Evolutionary conservation across 2,113 vertebrate genomes (phyloP), one percentile per base, ranked within the genome.

Genomic region (Gymnogyps californianus): DNA sequence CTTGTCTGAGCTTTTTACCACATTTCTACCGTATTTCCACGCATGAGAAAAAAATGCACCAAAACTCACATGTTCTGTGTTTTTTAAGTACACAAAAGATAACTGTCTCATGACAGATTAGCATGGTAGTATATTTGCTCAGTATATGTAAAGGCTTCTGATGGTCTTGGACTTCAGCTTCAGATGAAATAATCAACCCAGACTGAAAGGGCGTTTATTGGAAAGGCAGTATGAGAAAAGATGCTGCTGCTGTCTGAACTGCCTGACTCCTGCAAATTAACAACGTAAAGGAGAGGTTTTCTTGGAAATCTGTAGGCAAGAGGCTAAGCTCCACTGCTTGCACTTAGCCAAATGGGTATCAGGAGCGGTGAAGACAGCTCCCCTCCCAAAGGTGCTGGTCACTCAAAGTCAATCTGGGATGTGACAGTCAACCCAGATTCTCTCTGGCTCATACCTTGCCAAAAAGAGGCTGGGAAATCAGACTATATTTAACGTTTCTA

Each of bases 1-100:
- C 75, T 93, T 81, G 75, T 88, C 96, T 64, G 47, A 93, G 93
- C n/a, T 83, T 95, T 94, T 90, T 93, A 88, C 93, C 75, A 71
- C 47, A 22, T 85, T 96, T 92, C n/a, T 42, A 64, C 58, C 0
- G 0, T 42, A 65, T 79, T 91, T 95, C 87, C 64, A 62, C 40
- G 62, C 54, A 58, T 0, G 2, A 89, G 70, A 34, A 71, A 84
- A 89, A 94, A 77, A 38, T 16, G 9, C 61, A 74, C 46, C 78
- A 46, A 87, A 94, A 66, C 21, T 72, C 61, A 15, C 4, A 6
- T 9, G 7, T 70, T 69, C 7, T 16, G 65, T 93, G 16, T 58
- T 78, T 90, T 89, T 69, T 31, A 70, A 58, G 54, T 29, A 36
- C 38, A 24, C 51, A 34, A 17, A 34, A 89, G 83, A 49, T 59